Evolutionary conservation across 2,888 invertebrate genomes (phyloP), one percentile per base, ranked within the genome.

Genomic region (Ptychoptera contaminata): DNA sequence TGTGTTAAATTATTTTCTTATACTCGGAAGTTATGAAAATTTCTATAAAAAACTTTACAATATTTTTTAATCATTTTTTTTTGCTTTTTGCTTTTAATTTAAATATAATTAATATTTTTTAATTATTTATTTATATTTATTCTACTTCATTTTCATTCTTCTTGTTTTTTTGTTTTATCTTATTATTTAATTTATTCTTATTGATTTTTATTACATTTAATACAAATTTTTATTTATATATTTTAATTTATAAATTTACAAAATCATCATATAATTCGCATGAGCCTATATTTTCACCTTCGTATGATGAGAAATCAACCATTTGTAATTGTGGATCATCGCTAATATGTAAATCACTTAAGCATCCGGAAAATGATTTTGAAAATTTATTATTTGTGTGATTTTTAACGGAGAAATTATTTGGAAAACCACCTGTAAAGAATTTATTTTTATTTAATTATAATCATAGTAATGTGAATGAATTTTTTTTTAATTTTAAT

Each of bases 331-430:
- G 59, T 46, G 60, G 59, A 50, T 63, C 63, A 40, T 58, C 57
- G 16, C 63, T 63, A 48, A 66, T 73, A 40, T 72, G 68, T 54
- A 76, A 70, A 50, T 71, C 69, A 56, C 73, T 73, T 49, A 76
- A 68, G 55, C 76, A 76, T 46, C 76, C 76, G 57, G 70, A 71
- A 54, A 76, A 76, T 49, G 74, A 72, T 46, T 69, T 59, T 5
- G 67, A 66, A 54, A 71, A 76, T 36, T 69, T 58, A 48, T 66
- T 68, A 50, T 65, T 69, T 7, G 69, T 67, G 61, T 58, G 60
- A 53, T 50, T 58, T 53, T 60, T 62, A 56, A 66, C 59, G 32
- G 61, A 58, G 42, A 67, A 63, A 46, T 67, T 63, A 50, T 68
- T 67, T 30, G 70, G 68, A 48, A 73, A 67, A 39, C 76, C 76